Evolutionary conservation across 2,888 invertebrate species (phyloP).

Genomic region (Heteromyza rotundicornis): DNA sequence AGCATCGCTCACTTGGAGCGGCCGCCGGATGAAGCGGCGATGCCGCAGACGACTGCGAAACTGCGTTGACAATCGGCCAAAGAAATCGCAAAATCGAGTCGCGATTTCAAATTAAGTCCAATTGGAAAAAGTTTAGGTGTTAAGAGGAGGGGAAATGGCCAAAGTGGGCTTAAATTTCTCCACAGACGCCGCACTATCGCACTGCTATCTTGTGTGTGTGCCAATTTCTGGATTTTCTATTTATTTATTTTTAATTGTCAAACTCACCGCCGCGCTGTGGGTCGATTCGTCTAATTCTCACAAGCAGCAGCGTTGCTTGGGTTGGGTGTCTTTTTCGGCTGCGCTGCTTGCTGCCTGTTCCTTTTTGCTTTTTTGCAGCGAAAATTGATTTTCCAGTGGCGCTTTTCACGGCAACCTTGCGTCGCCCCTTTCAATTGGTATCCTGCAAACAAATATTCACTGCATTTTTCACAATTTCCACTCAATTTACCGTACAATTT

Average conservation of each 20-base stretch:
- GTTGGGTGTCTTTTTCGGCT: not conserved
- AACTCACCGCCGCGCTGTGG: constrained; percentile 11
- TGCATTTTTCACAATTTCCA: constrained; percentile 16
- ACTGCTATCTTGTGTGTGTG: too few relatives aligned
- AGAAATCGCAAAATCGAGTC: constrained; percentile 20
- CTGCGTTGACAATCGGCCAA: constrained; percentile 17
- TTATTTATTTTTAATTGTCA: not conserved
- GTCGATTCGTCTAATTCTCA: constrained; percentile 23
- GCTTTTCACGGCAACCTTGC: constrained; percentile 2
- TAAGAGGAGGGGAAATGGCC: not conserved
- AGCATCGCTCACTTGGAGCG: constrained; percentile 28
- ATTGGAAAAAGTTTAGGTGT: constrained; percentile 13
- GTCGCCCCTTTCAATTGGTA: too few relatives aligned
- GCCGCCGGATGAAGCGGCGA: not conserved
- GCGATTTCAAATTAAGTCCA: constrained; percentile 18
- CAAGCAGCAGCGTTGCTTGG: not conserved
- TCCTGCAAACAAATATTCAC: constrained; percentile 9
- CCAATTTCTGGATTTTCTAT: not conserved
- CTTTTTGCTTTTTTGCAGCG: constrained; percentile 38
- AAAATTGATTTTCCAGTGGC: constrained; percentile 53
- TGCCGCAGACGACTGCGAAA: constrained; percentile 10
- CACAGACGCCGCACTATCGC: too few relatives aligned
- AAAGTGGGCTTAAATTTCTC: constrained; percentile 12
- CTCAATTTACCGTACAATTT: constrained; percentile 36
- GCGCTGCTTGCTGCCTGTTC: too few relatives aligned